phyloP scores from a whole-genome alignment of 2,113 vertebrate species.

The Pseudonaja textilis region DNA sequence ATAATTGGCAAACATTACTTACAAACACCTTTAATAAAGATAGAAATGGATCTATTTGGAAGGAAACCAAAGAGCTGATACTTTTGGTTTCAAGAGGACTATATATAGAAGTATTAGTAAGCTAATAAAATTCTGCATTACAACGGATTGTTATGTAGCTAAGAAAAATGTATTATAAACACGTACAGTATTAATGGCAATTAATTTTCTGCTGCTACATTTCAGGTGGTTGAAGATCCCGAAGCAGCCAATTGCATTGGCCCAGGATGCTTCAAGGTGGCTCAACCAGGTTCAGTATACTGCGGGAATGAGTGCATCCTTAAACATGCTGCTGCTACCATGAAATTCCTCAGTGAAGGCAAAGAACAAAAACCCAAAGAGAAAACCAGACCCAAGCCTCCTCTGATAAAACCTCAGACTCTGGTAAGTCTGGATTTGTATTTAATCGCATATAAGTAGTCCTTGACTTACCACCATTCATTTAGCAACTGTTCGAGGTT shows the following conservation, averaged over 20 bases:
- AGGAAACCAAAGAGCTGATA: not conserved
- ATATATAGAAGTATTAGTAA: not conserved
- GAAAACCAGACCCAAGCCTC: slow-evolving; percentile 67
- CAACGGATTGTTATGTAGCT: not conserved
- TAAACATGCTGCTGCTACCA: slow-evolving; percentile 87
- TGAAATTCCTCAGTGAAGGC: slow-evolving; percentile 82
- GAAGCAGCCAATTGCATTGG: slow-evolving; percentile 83
- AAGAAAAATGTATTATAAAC: not conserved
- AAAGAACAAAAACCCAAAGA: slow-evolving; percentile 78
- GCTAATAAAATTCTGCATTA: not conserved
- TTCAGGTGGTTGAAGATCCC: slow-evolving; percentile 71
- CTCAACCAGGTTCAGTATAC: slow-evolving; percentile 90
- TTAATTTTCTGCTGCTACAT: not conserved
- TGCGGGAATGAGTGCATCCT: slow-evolving; percentile 94
- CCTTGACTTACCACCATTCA: not conserved
- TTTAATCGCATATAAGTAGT: not conserved
- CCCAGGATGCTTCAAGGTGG: slow-evolving; percentile 80
- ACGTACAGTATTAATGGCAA: not conserved
- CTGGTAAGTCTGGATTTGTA: slow-evolving; percentile 72
- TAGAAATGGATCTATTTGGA: not conserved
- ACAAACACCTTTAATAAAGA: not conserved
- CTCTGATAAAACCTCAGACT: slow-evolving; percentile 59
- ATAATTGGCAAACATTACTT: not conserved
- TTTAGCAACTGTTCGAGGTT: not conserved
- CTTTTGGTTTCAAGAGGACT: not conserved